Base-by-base conservation (phyloP, 2,888 invertebrate genomes). In the Callyntrura guangdongensis region DNA sequence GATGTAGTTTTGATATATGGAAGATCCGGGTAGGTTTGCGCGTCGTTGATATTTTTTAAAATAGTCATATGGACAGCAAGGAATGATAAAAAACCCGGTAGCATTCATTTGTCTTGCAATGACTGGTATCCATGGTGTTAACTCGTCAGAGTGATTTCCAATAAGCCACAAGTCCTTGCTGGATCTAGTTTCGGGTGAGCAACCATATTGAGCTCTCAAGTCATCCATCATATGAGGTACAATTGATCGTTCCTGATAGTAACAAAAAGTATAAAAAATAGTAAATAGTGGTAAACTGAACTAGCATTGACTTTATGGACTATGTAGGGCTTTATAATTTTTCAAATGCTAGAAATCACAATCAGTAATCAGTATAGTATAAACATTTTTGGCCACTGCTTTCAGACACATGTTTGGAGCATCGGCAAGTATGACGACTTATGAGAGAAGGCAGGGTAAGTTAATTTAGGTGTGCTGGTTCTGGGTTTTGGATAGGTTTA, bases 111-210 rank as follows among this genome's bases (percentile, higher is more conserved):
- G 96, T 0, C 98, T 96, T 36, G 99, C 97, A 94, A 99, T 97
- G 0, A 99, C 97, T 22, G 99, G 99, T 94, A 99, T 97, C 99
- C 99, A 99, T 0, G 99, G 99, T 9, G 99, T 99, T n/a, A 99
- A 95, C 95, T 99, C 99, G 96, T 99, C 99, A 14, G 99, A 99
- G 95, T 99, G 99, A 95, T 99, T 99, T 83, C 99, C 99, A 95
- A 99, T 98, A 82, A 99, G 95, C 99, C 99, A 99, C 94, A 98
- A 97, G 45, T 96, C 96, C n/a, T 97, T 96, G 20, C 79, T 67
- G 1, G 14, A 9, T 3, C 36, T n/a, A 6, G 69, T 72, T 5
- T 74, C 25, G 0, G 2, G 2, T 17, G 74, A 49, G 17, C 61
- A 56, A 12, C 49, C 20, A 25, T 81, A 90, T 11, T 27, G 4